Evolutionary conservation across 2,797 vertebrate genomes (phyloP), one percentile per base, ranked within the genome.

Genomic region (Poeciliopsis gracilis): DNA sequence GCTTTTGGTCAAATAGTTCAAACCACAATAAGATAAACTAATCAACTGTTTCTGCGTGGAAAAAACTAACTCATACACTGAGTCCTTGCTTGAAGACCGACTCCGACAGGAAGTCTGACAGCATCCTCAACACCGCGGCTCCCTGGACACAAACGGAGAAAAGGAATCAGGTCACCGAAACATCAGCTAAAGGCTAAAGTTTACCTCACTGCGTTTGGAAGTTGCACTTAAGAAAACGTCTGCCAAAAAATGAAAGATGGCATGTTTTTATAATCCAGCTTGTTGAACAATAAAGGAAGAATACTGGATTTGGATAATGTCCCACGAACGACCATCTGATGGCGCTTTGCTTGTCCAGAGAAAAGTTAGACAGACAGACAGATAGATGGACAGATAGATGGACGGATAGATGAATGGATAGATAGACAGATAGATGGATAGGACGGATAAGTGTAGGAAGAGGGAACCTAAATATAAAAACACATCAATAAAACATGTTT

Each of bases 41-140:
- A 72, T 57, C 3, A 5, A 18, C 36, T 25, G 53, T n/a, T 23
- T 36, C 12, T 53, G 33, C 0, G 8, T 66, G 2, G 61, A 38
- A 38, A 38, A 4, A 36, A 10, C 9, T 20, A n/a, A 57, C n/a
- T 89, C 96, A 90, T 91, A 99, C 98, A 59, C 84, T 88, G 78
- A 99, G 88, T 45, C 97, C 98, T 25, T 88, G 10, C 82, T 92
- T 93, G 90, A 99, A 99, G 36, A 97, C 36, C 0, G 91, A 0
- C 83, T 99, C 97, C 0, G 93, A 94, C 70, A 99, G 94, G 82
- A 98, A 97, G 77, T 92, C 87, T 0, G 98, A 98, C n/a, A 99
- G 93, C 98, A 99, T 99, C 86, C 97, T 94, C 79, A 98, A 80
- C 77, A 99, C 97, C 0, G 97, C 89, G 43, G 93, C 93, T 36